Percentiles rank a stretch among this genome's conserved stretches.
Conservation (phyloP, 2,113 vertebrate species). For the Symphodus melops region DNA sequence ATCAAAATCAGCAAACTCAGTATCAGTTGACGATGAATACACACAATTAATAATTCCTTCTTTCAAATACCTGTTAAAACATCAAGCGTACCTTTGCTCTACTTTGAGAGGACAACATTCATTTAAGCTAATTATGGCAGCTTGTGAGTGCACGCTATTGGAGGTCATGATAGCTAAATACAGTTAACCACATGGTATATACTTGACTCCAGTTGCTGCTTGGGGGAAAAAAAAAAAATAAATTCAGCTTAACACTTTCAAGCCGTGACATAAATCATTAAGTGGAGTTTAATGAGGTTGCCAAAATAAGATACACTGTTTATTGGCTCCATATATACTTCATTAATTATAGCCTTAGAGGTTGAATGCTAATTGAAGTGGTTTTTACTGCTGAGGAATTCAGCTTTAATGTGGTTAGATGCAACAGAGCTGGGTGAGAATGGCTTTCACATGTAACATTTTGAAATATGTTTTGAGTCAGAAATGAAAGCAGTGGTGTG, state of each 20-base stretch:
- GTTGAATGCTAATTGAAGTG: constrained; percentile 55
- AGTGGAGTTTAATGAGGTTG: constrained; percentile 48
- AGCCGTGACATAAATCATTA: constrained; percentile 48
- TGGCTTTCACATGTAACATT: constrained; percentile 50
- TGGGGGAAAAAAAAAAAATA: not conserved
- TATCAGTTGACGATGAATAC: too few relatives aligned
- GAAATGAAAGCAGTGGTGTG: constrained; percentile 49
- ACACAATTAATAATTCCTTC: too few relatives aligned
- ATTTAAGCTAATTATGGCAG: not conserved
- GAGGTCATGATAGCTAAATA: not conserved
- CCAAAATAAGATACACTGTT: constrained; percentile 52
- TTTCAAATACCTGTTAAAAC: not conserved
- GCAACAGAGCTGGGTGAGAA: constrained; percentile 34
- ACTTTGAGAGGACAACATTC: not conserved
- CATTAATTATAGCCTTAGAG: constrained; percentile 51
- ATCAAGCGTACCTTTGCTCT: not conserved
- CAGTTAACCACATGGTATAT: constrained; percentile 1
- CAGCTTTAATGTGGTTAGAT: constrained; percentile 51
- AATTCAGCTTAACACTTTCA: constrained; percentile 35
- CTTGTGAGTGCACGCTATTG: not conserved
- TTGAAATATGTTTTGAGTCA: constrained; percentile 63
- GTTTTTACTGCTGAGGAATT: constrained; percentile 39
- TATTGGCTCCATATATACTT: constrained; percentile 36
- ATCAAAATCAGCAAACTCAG: too few relatives aligned
- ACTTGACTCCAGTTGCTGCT: not conserved